These are phyloP conservation scores for Cygnus atratus DNA, from an alignment of 2,113 vertebrate genomes.

Conservation along the genomic window DNA sequence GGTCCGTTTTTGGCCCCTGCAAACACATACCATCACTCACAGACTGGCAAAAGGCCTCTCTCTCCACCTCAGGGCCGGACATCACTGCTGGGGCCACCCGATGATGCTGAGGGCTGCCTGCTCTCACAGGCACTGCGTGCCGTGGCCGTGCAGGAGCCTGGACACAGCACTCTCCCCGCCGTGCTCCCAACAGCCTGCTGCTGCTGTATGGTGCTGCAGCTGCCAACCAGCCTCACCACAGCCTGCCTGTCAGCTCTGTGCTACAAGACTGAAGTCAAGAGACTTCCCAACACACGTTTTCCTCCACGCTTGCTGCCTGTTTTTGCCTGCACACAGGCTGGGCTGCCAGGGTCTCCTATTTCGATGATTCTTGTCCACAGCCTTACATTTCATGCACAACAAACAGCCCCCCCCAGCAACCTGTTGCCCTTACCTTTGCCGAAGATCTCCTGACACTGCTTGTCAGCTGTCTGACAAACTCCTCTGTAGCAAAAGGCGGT, in stretches of 20 bases:
- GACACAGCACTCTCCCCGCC: too few relatives aligned
- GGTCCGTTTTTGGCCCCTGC: constrained; percentile 1
- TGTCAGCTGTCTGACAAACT: background rate
- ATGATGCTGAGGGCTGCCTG: too few relatives aligned
- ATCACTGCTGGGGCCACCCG: background rate
- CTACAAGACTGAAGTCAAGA: too few relatives aligned
- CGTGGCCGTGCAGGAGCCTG: background rate
- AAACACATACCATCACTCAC: background rate
- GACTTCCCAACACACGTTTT: background rate
- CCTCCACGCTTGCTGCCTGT: background rate
- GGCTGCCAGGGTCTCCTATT: background rate
- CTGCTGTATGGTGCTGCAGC: background rate
- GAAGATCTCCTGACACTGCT: constrained; percentile 2
- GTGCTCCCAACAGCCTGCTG: background rate
- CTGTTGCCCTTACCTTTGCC: background rate
- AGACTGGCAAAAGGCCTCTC: background rate
- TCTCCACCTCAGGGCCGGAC: background rate
- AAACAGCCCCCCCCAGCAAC: background rate
- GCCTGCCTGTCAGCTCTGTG: too few relatives aligned
- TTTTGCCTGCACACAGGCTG: background rate
- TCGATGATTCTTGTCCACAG: too few relatives aligned
- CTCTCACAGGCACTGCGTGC: background rate
- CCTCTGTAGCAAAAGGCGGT: background rate
- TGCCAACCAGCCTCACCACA: background rate
- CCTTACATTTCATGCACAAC: rapidly evolving